Evolutionary conservation across 2,113 vertebrate species (phyloP).

Genomic region (Pteropus alecto): DNA sequence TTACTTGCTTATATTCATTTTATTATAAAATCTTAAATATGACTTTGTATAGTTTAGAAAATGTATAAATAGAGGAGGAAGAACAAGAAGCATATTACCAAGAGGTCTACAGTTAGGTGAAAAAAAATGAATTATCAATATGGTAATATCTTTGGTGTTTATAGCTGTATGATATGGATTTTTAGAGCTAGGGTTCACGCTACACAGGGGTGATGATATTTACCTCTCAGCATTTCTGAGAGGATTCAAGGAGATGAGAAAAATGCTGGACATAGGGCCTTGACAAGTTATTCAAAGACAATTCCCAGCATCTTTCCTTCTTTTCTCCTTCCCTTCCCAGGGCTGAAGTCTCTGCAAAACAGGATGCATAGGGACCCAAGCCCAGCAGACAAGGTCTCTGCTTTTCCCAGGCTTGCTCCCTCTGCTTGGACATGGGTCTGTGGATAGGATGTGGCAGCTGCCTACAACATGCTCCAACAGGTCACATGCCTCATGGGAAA

Average conservation of each 20-base stretch:
- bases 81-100: not conserved
- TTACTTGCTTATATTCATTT: not conserved
- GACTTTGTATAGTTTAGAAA: not conserved
- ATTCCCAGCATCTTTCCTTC: not conserved
- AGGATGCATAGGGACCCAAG: not conserved
- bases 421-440: no score
- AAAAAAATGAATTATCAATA: not conserved
- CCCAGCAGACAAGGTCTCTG: not conserved
- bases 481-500: not conserved
- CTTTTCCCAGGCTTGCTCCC: not conserved
- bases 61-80: not conserved
- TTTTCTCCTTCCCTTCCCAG: no score
- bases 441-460: not conserved
- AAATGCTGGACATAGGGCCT: not conserved
- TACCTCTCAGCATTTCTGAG: not conserved
- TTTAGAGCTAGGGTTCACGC: not conserved
- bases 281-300: not conserved
- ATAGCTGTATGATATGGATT: not conserved
- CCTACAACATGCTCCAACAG: no score
- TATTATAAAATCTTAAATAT: not conserved
- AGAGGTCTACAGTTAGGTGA: not conserved
- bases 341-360: no score
- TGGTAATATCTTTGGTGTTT: not conserved
- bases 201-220: not conserved
- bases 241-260: not conserved